Evolutionary conservation across 1,140 invertebrate genomes (phyloP).

Genomic region (Drosophila mauritiana): DNA sequence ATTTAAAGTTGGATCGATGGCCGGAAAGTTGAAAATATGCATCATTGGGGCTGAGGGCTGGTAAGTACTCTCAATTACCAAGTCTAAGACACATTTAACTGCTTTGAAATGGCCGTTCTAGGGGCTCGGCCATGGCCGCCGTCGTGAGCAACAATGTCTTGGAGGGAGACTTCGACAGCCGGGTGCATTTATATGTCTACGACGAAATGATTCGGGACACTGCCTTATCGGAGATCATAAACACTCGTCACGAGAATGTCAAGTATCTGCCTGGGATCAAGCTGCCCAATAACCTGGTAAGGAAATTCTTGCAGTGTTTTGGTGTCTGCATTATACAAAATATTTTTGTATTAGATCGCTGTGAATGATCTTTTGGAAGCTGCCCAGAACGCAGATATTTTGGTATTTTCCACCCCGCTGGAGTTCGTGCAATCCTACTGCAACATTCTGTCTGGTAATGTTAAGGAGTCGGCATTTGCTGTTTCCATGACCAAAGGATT

Average conservation of each 20-base stretch:
- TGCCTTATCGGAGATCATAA: conserved; percentile 58
- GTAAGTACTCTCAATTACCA: conserved; percentile 30
- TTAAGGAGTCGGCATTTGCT: conserved; percentile 95
- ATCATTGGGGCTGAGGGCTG: conserved; percentile 69
- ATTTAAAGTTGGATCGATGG: conserved; percentile 26
- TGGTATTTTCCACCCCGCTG: conserved; percentile 99
- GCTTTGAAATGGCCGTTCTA: conserved; percentile 7
- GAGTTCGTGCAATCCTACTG: conserved; percentile 96
- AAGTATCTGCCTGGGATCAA: conserved; percentile 68
- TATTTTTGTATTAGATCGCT: conserved; percentile 90
- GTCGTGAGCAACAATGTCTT: conserved; percentile 55
- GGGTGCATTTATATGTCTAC: conserved; percentile 63
- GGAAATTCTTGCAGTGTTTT: not conserved
- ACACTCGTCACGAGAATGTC: conserved; percentile 63
- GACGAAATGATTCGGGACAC: conserved; percentile 53
- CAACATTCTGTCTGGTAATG: conserved; percentile 92
- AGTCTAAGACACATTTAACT: not conserved
- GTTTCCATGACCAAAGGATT: conserved; percentile 99
- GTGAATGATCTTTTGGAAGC: conserved; percentile 95
- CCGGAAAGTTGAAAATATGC: conserved; percentile 55
- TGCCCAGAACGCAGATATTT: conserved; percentile 95
- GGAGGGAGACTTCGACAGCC: conserved; percentile 31
- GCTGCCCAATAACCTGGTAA: conserved; percentile 61
- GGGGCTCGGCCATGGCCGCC: conserved; percentile 69
- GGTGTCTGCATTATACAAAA: not conserved